Evolutionary conservation across 2,113 vertebrate genomes (phyloP).

Genomic region (Capreolus pygargus): DNA sequence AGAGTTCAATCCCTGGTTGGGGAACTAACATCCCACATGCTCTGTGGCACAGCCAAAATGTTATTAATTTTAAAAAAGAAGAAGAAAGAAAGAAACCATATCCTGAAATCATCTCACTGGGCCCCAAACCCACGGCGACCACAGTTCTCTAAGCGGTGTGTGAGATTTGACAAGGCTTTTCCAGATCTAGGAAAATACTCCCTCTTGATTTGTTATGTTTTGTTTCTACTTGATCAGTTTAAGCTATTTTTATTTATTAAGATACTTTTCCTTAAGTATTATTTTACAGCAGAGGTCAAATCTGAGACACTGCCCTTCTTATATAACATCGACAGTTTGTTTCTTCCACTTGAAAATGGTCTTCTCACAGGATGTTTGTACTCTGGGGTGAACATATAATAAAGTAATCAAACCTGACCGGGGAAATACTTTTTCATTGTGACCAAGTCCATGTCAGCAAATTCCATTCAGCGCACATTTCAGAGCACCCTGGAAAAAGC

Average conservation of each 20-base stretch:
- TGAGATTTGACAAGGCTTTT: not conserved
- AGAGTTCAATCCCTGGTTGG: not conserved
- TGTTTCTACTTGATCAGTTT: not conserved
- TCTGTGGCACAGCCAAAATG: not conserved
- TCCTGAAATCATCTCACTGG: not conserved
- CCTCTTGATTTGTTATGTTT: not conserved
- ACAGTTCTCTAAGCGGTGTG: not conserved
- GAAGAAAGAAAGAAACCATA: not conserved
- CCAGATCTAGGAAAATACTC: not conserved
- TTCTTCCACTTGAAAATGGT: slow-evolving; percentile 59
- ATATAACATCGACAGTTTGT: not conserved
- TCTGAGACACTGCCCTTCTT: slow-evolving; percentile 3
- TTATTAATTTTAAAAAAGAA: not conserved
- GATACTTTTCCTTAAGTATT: not conserved
- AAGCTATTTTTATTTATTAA: not conserved
- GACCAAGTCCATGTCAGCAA: not conserved
- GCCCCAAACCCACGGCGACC: not conserved
- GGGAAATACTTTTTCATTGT: slow-evolving; percentile 16
- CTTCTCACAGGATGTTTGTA: slow-evolving; percentile 24
- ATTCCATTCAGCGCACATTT: not conserved
- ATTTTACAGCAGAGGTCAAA: slow-evolving; percentile 21
- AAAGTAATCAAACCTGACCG: slow-evolving; percentile 18
- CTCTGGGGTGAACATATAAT: slow-evolving; percentile 8
- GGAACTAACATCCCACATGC: not conserved
- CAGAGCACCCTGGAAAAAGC: slow-evolving; percentile 33